These are phyloP conservation scores for Dryoscopus gambensis DNA, from an alignment of 2,113 vertebrate genomes.

Conservation along the genomic window DNA sequence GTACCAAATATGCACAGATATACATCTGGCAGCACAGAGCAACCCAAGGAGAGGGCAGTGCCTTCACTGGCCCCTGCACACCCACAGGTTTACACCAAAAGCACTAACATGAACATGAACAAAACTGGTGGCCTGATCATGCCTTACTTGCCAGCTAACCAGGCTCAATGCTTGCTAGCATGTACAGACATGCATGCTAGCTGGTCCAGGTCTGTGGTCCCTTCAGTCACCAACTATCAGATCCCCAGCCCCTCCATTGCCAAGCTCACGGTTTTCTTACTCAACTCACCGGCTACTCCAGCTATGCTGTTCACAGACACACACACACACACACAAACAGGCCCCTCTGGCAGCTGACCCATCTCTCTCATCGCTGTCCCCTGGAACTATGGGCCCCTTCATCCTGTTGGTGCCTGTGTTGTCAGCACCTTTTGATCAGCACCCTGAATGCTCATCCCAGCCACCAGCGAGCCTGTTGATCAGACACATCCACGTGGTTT, in stretches of 20 bases:
- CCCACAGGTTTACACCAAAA: not conserved
- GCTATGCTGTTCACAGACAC: not conserved
- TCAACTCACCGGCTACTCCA: not conserved
- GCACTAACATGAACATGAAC: not conserved
- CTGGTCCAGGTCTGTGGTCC: not conserved
- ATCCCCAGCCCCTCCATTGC: not conserved
- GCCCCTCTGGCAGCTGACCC: not conserved
- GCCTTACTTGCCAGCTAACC: not conserved
- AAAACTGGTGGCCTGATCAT: not conserved
- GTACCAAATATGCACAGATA: not conserved
- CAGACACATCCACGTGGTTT: not conserved
- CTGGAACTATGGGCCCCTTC: not conserved
- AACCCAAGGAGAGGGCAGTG: not conserved
- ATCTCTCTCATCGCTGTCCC: not conserved
- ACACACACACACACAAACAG: too few species aligned
- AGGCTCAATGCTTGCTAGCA: not conserved
- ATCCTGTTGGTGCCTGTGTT: accelerated
- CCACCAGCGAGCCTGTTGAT: not conserved
- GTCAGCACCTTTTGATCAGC: not conserved
- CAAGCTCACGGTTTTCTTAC: not conserved
- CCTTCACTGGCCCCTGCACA: not conserved
- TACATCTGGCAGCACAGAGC: not conserved
- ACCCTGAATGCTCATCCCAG: not conserved
- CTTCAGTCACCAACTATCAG: not conserved
- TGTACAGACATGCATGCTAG: accelerated